Conservation (phyloP, 2,113 vertebrate species). For the Triplophysa dalaica region DNA sequence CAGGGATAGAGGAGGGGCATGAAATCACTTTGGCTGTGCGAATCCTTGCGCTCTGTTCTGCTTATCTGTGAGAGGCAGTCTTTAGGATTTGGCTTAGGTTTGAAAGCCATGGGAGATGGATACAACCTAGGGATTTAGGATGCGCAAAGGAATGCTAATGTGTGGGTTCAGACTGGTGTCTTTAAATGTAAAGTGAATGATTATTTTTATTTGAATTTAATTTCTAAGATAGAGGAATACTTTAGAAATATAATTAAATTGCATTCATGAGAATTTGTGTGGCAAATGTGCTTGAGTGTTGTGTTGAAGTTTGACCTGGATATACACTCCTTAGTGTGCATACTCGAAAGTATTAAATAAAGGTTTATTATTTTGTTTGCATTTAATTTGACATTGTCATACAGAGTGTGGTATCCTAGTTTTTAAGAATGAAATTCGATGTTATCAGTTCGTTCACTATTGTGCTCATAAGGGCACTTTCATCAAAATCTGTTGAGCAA, state of each 20-base stretch:
- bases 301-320: too few species aligned
- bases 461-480: background rate
- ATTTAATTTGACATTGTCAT: background rate
- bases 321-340: too few species aligned
- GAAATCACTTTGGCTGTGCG: slow-evolving; percentile 47
- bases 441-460: background rate
- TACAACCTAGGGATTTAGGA: slow-evolving; percentile 36
- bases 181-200: too few species aligned
- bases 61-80: slow-evolving; percentile 49
- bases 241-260: too few species aligned
- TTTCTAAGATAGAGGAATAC: too few species aligned
- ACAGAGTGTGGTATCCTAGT: background rate
- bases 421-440: background rate
- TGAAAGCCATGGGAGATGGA: slow-evolving; percentile 21
- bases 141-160: slow-evolving; percentile 19
- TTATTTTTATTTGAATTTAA: too few species aligned
- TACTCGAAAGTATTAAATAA: background rate
- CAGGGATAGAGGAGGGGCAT: slow-evolving; percentile 16
- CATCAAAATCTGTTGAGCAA: background rate
- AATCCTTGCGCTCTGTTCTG: slow-evolving; percentile 32
- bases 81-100: slow-evolving; percentile 51
- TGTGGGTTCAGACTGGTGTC: background rate
- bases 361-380: background rate
- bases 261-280: too few species aligned
- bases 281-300: too few species aligned